A percentile compares a stretch with the other conserved stretches of the same genome.
These are phyloP conservation scores for Himalopsyche kuldschensis DNA, from an alignment of 2,888 invertebrate species.

Conservation along the genomic window DNA sequence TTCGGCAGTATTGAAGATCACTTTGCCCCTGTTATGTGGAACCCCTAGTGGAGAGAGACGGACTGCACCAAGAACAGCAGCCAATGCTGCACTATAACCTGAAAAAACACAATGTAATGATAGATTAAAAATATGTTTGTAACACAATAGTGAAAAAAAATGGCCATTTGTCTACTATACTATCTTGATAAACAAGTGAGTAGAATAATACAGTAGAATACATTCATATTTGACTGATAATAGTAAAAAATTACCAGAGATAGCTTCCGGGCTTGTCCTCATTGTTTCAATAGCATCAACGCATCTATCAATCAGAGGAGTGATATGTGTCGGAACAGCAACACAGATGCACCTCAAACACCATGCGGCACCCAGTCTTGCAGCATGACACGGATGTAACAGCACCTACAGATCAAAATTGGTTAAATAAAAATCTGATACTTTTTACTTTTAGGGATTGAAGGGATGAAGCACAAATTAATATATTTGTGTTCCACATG, in stretches of 20 bases:
- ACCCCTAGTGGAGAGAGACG: constrained; percentile 89
- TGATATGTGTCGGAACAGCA: constrained; percentile 92
- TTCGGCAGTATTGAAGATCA: constrained; percentile 96
- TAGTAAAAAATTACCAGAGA: constrained; percentile 59
- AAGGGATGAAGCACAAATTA: no score
- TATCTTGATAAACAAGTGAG: neutral
- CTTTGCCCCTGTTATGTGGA: constrained; percentile 95
- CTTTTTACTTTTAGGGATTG: no score
- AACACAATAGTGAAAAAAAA: neutral
- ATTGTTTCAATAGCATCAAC: constrained; percentile 86
- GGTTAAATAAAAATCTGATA: neutral
- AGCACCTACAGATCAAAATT: constrained; percentile 70
- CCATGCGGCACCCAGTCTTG: constrained; percentile 93
- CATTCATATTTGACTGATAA: neutral
- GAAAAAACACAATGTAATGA: neutral
- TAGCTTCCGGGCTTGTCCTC: constrained; percentile 85
- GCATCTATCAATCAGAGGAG: constrained; percentile 89
- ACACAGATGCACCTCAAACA: constrained; percentile 89
- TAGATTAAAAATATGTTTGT: neutral
- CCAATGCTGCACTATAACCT: constrained; percentile 92
- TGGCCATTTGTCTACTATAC: neutral
- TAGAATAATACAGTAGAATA: neutral
- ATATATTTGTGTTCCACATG: no score
- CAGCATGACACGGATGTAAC: constrained; percentile 92
- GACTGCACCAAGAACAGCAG: constrained; percentile 91